Conservation (phyloP, 2,113 vertebrate species). For the Gymnarchus niloticus region DNA sequence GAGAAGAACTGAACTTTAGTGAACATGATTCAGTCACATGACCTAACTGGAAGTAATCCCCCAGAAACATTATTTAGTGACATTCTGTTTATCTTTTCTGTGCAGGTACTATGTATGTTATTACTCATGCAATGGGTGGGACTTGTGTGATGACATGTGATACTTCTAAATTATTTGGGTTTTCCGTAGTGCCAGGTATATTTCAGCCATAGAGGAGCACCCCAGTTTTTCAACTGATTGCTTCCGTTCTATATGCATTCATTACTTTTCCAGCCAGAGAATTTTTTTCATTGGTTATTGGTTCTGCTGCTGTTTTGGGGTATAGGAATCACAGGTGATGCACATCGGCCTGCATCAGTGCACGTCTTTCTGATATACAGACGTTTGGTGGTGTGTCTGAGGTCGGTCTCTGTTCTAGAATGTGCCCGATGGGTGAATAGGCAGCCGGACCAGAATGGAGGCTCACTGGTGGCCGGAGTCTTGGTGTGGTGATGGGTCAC, state of each 20-base stretch:
- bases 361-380: slow-evolving; percentile 15
- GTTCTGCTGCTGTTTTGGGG: background rate
- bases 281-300: background rate
- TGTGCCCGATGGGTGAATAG: slow-evolving; percentile 25
- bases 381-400: background rate
- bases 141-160: background rate
- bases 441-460: slow-evolving; percentile 26
- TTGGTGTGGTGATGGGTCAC: slow-evolving; percentile 51
- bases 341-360: background rate
- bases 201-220: background rate
- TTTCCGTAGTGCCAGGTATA: background rate
- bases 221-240: background rate
- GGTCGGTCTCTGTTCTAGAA: slow-evolving; percentile 21
- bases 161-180: background rate
- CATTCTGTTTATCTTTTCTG: background rate
- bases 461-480: slow-evolving; percentile 49
- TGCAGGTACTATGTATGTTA: background rate
- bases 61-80: background rate
- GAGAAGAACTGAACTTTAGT: background rate
- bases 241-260: background rate
- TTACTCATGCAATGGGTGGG: background rate
- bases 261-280: background rate
- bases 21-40: background rate
- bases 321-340: background rate
- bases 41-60: background rate